Evolutionary conservation across 2,888 invertebrate genomes (phyloP), one percentile per base, ranked within the genome.

Genomic region (Hirtodrosophila trivittata): DNA sequence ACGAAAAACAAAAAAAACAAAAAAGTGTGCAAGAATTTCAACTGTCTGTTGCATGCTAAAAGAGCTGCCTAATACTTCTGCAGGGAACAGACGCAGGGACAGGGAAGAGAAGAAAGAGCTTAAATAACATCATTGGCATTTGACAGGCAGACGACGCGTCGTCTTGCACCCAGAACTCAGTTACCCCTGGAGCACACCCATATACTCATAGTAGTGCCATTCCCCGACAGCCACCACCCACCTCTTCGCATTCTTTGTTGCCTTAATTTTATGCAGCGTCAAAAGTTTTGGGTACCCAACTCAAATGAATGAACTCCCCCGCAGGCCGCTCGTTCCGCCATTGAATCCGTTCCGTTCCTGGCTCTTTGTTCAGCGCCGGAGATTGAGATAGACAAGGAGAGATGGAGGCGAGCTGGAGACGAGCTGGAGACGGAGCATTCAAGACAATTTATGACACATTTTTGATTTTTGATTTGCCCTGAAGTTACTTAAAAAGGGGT

Each of bases 91-190:
- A 21, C 2, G 5, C 18, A 21, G 5, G 5, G 5, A 21, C 18
- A 21, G 5, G 46, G 26, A 26, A 18, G 43, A 37, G 35, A 28
- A 54, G 26, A 41, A 33, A 12, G 18, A 52, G 56, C 62, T 69
- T 75, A 70, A 73, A 67, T 58, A 67, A 70, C 72, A 66, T 75
- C 70, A 78, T 75, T 73, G 76, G 67, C 82, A 81, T 77, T 69
- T 78, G 78, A 81, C 78, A 75, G 78, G 57, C 82, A 73, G 75
- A 60, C 69, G 66, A 63, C 57, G 46, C 54, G 55, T 49, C 55
- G 35, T 46, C 63, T 38, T 49, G 43, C 28, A 37, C 13, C 13
- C 41, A 26, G 10, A 33, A 8, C 38, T 10, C 26, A 21, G 18
- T n/a, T n/a, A 21, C 18, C 18, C 18, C 18, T 5, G 3, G 18